Evolutionary conservation across 2,888 invertebrate genomes (phyloP), one percentile per base, ranked within the genome.

Genomic region (Melangyna quadrimaculata): DNA sequence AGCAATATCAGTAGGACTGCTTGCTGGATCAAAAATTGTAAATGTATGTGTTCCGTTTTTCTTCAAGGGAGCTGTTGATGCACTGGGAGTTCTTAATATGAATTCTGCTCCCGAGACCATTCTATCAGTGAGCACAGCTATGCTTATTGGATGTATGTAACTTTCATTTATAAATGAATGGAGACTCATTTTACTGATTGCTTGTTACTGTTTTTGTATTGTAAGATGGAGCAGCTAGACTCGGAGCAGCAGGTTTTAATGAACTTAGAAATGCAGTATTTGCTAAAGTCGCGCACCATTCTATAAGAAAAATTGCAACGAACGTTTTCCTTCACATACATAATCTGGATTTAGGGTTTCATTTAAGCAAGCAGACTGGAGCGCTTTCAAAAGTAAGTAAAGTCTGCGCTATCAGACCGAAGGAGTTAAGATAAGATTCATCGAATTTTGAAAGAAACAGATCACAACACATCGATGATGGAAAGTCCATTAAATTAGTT

Each of bases 191-290:
- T 12, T 9, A 19, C 17, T 37, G 0, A 61, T 22, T n/a, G 17
- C 0, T 43, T 12, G 19, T 40, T 72, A 3, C 35, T 51, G 1
- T 45, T 90, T 92, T 91, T 24, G n/a, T n/a, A n/a, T n/a, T n/a
- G n/a, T n/a, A n/a, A 99, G 99, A 99, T 94, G 99, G 99, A 78
- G 93, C 97, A 81, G 98, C 99, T 0, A 94, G 99, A 88, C 96
- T 96, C 3, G 96, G 97, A 61, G 96, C 99, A 2, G 95, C 98
- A 0, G 96, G 96, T 24, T 98, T 99, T 92, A 99, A 98, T 93
- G 99, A 99, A 93, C 92, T 99, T 19, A 93, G 99, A 40, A 99
- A 99, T 93, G 99, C 99, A 0, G 98, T 99, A 57, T 99, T 99
- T 93, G 98, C 98, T 1, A 96, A 95, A 91, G 99, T 99, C 7